phyloP scores from a whole-genome alignment of 2,888 invertebrate genomes.

The Clanis bilineata region DNA sequence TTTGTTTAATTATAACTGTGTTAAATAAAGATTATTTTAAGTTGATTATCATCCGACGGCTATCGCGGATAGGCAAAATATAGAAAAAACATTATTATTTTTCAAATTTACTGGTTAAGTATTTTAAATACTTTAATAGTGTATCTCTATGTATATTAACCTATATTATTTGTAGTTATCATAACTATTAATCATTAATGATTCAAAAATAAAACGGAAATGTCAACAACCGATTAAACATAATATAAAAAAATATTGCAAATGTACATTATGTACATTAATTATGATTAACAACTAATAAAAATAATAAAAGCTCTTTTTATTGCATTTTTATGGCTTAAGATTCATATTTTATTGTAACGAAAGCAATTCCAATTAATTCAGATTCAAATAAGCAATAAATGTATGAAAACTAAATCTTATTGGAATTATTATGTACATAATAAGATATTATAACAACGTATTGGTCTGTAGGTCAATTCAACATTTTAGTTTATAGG shows the following conservation, averaged over 20 bases:
- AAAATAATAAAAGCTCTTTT: conserved; percentile 51
- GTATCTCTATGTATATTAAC: too few species aligned
- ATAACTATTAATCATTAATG: background rate
- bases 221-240: background rate
- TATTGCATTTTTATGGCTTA: conserved; percentile 47
- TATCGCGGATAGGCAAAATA: too few species aligned
- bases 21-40: background rate
- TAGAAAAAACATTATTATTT: background rate
- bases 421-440: conserved; percentile 33
- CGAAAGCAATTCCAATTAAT: conserved; percentile 30
- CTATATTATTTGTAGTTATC: too few species aligned
- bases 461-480: background rate
- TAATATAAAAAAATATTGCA: conserved; percentile 23
- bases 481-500: background rate
- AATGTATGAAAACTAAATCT: conserved; percentile 34
- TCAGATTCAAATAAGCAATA: conserved; percentile 34
- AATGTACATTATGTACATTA: conserved; percentile 35
- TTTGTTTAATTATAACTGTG: background rate
- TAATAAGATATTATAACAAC: background rate
- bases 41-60: background rate
- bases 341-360: conserved; percentile 45
- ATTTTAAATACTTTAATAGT: background rate
- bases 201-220: background rate
- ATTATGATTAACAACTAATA: conserved; percentile 45
- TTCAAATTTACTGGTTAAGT: too few species aligned